Evolutionary conservation across 2,797 vertebrate genomes (phyloP).

Genomic region (Eidolon dupreanum): DNA sequence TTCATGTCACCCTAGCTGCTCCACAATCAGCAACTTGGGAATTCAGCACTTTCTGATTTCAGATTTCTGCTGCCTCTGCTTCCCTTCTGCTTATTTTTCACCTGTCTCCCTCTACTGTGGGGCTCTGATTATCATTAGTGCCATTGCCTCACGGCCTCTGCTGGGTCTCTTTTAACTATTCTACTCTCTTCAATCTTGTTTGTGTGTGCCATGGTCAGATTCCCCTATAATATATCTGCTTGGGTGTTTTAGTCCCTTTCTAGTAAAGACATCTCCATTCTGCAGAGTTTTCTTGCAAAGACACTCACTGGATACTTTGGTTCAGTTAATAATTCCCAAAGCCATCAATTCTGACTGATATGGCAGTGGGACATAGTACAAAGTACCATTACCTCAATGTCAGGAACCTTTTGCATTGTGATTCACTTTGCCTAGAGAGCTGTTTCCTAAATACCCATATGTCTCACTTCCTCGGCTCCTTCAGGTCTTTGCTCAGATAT

Average conservation of each 20-base stretch:
- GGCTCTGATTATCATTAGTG: background rate
- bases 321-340: background rate
- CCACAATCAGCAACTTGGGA: background rate
- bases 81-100: background rate
- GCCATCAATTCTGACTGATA: background rate
- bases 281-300: background rate
- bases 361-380: background rate
- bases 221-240: background rate
- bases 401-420: background rate
- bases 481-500: background rate
- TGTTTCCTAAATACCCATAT: background rate
- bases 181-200: background rate
- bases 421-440: background rate
- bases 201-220: background rate
- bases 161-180: background rate
- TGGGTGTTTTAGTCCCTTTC: background rate
- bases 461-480: background rate
- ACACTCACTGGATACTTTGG: background rate
- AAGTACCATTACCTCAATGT: background rate
- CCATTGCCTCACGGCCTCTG: background rate
- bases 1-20: rapidly evolving
- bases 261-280: background rate
- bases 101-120: background rate
- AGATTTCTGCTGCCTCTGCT: background rate
- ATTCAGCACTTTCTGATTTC: background rate